Evolutionary conservation across 2,113 vertebrate genomes (phyloP), one percentile per base, ranked within the genome.

Genomic region (Andinoacara biseriatus): DNA sequence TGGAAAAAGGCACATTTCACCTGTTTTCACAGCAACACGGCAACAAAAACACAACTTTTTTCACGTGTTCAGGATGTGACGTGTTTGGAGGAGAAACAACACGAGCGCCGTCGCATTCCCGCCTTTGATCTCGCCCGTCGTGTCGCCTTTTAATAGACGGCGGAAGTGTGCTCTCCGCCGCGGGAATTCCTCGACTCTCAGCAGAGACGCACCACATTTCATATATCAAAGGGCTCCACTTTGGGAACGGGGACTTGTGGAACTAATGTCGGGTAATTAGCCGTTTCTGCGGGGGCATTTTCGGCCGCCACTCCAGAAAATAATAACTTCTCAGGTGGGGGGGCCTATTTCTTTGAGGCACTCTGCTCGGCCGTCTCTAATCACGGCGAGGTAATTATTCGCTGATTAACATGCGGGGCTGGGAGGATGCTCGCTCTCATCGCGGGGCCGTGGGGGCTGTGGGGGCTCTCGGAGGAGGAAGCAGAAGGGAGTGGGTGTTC

Each of bases 341-440:
- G 89, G 86, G 83, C 82, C 84, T 89, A 92, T 92, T 90, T 93
- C 86, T 93, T 93, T 90, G 88, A 93, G 90, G 87, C 89, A 81
- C 74, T 76, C 86, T 86, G 78, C 78, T 77, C 74, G 80, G 3
- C 38, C 67, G 58, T 85, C 89, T 87, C 90, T 94, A 87, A 93
- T 95, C 94, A 92, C 38, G 31, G 52, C 78, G 82, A 94, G 88
- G 89, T 93, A 94, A 94, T 95, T 94, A 95, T 80, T 87, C 69
- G 3, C 87, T 91, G 90, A 94, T 93, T 93, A 94, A 88, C 91
- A 80, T 43, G 80, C 33, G n/a, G 77, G 17, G 75, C 83, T 77
- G 84, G 81, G 82, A 77, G 87, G 87, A 89, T 33, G 57, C 35
- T 24, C 9, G 1, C 6, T 74, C 58, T 60, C 40, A 52, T 52